These are phyloP conservation scores for Cynopterus brachyotis DNA, from an alignment of 2,113 vertebrate species.

Conservation along the genomic window DNA sequence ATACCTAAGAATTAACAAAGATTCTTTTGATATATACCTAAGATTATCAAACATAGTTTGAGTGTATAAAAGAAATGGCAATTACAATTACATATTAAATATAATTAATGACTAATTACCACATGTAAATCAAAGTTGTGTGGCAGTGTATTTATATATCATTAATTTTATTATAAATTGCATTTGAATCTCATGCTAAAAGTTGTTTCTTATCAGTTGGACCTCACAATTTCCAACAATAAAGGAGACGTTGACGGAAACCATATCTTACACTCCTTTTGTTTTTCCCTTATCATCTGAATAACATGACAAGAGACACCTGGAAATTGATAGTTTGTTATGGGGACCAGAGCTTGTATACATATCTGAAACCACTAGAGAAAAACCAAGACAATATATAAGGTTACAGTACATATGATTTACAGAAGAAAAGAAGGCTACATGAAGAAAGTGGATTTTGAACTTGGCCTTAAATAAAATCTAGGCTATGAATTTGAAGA, in stretches of 20 bases:
- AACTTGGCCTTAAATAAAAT: not conserved
- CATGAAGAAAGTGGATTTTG: not conserved
- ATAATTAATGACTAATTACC: conserved; percentile 39
- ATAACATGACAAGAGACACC: not conserved
- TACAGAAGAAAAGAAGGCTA: not conserved
- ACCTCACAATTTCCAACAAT: not conserved
- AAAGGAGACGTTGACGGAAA: not conserved
- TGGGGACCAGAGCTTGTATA: not conserved
- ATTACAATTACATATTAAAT: conserved; percentile 20
- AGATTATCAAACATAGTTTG: not conserved
- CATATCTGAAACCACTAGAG: not conserved
- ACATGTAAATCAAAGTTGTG: conserved; percentile 37
- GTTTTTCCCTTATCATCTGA: conserved; percentile 10
- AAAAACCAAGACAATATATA: not conserved
- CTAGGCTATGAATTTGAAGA: not conserved
- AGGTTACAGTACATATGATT: not conserved
- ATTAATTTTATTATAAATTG: conserved; percentile 28
- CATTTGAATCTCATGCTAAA: conserved; percentile 35
- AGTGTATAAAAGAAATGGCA: conserved; percentile 47
- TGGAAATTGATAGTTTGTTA: not conserved
- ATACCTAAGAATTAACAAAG: not conserved
- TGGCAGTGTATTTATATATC: not conserved
- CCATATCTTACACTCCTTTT: not conserved
- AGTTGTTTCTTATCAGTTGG: not conserved
- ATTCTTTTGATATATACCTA: not conserved